These are phyloP conservation scores for Temnothorax nylanderi DNA, from an alignment of 1,140 invertebrate species.

Conservation along the genomic window DNA sequence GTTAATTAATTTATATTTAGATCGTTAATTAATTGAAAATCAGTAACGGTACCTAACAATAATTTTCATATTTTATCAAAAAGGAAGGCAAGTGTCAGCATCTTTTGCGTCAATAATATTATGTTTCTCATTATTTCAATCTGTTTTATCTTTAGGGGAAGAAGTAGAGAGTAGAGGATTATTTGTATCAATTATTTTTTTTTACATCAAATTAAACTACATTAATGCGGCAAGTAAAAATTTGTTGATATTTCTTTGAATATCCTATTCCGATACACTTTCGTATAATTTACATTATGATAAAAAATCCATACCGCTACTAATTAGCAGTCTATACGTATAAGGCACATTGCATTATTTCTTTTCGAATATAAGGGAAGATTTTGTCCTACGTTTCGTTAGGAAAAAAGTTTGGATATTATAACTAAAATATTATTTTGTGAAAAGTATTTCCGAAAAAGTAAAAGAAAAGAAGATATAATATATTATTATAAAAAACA, in stretches of 20 bases:
- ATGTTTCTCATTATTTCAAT: conserved; percentile 61
- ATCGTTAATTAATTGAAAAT: conserved; percentile 69
- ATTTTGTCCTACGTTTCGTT: conserved; percentile 19
- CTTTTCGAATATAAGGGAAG: conserved; percentile 62
- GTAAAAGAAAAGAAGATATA: not conserved
- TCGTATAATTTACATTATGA: conserved; percentile 9
- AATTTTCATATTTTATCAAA: conserved; percentile 57
- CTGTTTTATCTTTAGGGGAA: conserved; percentile 21
- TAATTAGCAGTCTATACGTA: conserved; percentile 64
- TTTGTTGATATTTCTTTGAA: not conserved
- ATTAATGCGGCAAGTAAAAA: not conserved
- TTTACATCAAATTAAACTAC: not conserved
- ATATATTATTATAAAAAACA: conserved; percentile 4
- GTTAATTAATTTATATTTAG: conserved; percentile 67
- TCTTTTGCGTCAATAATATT: conserved; percentile 71
- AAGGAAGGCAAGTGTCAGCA: conserved; percentile 74
- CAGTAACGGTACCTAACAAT: conserved; percentile 62
- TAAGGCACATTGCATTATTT: conserved; percentile 76
- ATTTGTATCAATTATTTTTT: not conserved
- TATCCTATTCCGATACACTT: not conserved
- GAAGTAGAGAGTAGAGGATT: not conserved
- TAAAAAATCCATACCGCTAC: conserved; percentile 12
- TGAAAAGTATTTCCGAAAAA: not conserved
- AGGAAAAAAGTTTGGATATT: not conserved
- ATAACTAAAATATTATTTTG: not conserved